Percentiles rank a stretch among this genome's conserved stretches.
Evolutionary conservation across 2,113 vertebrate genomes (phyloP).

Genomic region (Crotalus helleri): DNA sequence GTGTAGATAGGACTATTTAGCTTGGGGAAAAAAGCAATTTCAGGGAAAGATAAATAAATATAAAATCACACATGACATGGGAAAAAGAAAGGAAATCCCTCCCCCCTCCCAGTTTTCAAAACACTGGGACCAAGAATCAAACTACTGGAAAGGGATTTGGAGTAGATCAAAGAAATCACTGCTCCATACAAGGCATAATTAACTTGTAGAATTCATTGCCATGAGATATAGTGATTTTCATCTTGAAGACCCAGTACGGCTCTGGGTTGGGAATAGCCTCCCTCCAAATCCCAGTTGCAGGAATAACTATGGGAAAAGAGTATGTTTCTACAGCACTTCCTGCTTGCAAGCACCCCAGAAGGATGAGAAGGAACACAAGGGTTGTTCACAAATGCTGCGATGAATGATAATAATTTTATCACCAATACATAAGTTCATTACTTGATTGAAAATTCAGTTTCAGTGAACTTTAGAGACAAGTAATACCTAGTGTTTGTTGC

Average conservation of each 20-base stretch:
- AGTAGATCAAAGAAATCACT: background rate
- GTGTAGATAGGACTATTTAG: background rate
- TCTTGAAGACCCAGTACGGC: background rate
- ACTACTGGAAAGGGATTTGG: background rate
- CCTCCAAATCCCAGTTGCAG: background rate
- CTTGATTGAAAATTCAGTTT: background rate
- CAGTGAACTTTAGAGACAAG: background rate
- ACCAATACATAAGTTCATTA: background rate
- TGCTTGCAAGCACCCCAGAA: background rate
- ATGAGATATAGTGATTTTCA: background rate
- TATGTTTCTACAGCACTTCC: background rate
- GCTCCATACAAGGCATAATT: background rate
- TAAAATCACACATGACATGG: background rate
- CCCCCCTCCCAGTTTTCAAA: background rate
- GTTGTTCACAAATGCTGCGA: background rate
- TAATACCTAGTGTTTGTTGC: background rate
- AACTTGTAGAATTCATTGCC: background rate
- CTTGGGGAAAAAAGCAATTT: background rate
- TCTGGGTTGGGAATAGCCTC: background rate
- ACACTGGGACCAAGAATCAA: background rate
- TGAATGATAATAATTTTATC: background rate
- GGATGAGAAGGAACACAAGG: background rate
- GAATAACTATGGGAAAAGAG: background rate
- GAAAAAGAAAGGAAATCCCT: background rate
- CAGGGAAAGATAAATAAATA: background rate